A percentile compares a stretch with the other conserved stretches of the same genome.
These are phyloP conservation scores for Eurytemora carolleeae DNA, from an alignment of 1,140 invertebrate genomes.

Conservation along the genomic window DNA sequence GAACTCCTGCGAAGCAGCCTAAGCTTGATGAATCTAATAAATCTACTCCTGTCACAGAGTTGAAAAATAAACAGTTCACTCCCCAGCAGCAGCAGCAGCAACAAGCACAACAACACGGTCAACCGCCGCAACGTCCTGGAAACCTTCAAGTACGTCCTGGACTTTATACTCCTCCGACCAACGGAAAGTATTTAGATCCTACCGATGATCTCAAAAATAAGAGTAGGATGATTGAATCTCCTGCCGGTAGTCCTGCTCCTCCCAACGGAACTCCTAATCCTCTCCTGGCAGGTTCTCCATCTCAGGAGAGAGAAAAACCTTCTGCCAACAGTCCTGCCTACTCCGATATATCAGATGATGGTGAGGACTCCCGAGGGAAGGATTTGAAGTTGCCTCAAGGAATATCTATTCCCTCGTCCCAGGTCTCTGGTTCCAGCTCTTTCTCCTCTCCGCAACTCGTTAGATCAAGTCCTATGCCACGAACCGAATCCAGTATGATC, in stretches of 20 bases:
- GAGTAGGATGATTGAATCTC: not conserved
- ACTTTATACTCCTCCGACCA: no score
- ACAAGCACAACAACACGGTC: not conserved
- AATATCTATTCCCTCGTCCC: not conserved
- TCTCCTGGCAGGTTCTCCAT: not conserved
- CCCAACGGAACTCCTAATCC: not conserved
- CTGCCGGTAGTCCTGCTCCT: not conserved
- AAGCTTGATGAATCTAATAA: not conserved
- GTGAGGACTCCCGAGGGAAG: not conserved
- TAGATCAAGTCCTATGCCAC: not conserved
- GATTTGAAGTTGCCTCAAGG: not conserved
- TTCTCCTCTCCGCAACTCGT: not conserved
- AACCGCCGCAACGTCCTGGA: not conserved
- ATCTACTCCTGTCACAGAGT: not conserved
- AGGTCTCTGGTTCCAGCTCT: not conserved
- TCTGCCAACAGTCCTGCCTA: constrained; percentile 16
- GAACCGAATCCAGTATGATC: not conserved
- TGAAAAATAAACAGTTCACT: not conserved
- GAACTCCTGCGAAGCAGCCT: not conserved
- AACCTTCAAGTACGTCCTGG: not conserved
- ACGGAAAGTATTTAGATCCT: no score
- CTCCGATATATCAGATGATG: constrained; percentile 16
- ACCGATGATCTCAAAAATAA: not conserved
- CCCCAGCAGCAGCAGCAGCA: not conserved
- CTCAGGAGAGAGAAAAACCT: not conserved